These are phyloP conservation scores for Drosophila lowei DNA, from an alignment of 1,140 invertebrate genomes.

Conservation along the genomic window DNA sequence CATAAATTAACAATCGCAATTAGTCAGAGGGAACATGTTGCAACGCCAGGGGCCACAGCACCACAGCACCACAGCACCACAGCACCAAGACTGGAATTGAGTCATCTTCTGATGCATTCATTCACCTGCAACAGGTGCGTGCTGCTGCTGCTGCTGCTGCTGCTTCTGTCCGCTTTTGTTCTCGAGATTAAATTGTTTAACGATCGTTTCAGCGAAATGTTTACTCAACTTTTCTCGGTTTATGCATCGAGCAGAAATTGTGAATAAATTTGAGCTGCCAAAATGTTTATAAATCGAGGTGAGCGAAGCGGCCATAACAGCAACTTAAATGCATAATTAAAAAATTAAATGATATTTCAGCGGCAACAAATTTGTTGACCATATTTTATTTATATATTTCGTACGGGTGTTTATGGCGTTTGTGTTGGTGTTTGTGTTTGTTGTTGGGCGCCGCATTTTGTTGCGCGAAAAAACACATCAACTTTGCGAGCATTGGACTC, in stretches of 20 bases:
- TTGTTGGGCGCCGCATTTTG: constrained; percentile 16
- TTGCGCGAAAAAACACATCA: constrained; percentile 36
- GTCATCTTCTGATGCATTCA: constrained; percentile 36
- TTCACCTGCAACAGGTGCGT: constrained; percentile 62
- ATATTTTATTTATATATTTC: constrained; percentile 49
- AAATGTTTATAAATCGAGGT: constrained; percentile 67
- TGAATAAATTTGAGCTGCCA: constrained; percentile 23
- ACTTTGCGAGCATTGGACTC: constrained; percentile 53
- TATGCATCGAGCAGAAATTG: constrained; percentile 22
- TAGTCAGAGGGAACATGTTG: constrained; percentile 49
- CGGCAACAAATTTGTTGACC: constrained; percentile 40
- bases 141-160: constrained; percentile 29
- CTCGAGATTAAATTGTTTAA: constrained; percentile 43
- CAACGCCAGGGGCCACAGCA: constrained; percentile 33
- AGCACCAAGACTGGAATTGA: constrained; percentile 19
- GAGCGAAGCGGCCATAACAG: constrained; percentile 25
- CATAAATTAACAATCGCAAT: constrained; percentile 70
- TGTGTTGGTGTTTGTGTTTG: constrained; percentile 31
- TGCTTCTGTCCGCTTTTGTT: constrained; percentile 27
- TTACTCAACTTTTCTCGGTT: constrained; percentile 53
- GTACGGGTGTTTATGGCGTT: background rate
- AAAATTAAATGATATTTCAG: constrained; percentile 60
- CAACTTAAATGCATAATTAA: constrained; percentile 67
- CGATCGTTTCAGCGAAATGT: constrained; percentile 24
- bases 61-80: too few species aligned